phyloP scores from a whole-genome alignment of 2,797 vertebrate species.

The Epinephelus malabaricus region DNA sequence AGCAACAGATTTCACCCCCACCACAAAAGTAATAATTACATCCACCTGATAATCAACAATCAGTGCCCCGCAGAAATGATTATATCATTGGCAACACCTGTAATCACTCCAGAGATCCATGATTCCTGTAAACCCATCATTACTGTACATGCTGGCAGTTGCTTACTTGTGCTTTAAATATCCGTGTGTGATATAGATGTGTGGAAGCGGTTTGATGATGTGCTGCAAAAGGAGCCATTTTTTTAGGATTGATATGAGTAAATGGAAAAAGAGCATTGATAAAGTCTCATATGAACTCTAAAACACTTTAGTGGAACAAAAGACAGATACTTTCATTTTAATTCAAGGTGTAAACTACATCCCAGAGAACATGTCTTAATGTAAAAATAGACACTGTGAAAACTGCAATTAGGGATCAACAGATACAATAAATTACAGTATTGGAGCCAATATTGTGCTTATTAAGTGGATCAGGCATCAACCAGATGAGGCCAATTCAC shows the following conservation, averaged over 20 bases:
- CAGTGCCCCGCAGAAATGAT: not conserved
- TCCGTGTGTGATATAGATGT: not conserved
- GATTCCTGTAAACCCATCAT: not conserved
- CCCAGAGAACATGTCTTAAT: not conserved
- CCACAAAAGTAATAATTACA: not conserved
- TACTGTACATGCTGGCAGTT: not conserved
- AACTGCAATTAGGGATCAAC: not conserved
- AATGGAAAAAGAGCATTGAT: not conserved
- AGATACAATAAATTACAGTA: not conserved
- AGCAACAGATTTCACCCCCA: not conserved
- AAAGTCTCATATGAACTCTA: not conserved
- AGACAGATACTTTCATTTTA: too few relatives aligned
- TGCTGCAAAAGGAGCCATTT: conserved; percentile 18
- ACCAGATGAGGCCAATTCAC: not conserved
- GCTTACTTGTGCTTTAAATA: conserved; percentile 26
- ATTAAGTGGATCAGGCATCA: not conserved
- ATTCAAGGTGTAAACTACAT: not conserved
- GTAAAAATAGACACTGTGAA: not conserved
- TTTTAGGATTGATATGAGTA: not conserved
- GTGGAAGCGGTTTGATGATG: not conserved
- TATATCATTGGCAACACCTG: not conserved
- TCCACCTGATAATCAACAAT: not conserved
- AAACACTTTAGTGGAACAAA: not conserved
- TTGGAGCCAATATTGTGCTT: not conserved
- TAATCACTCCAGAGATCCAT: not conserved